Conservation (phyloP, 2,113 vertebrate genomes). For the Agapornis roseicollis region DNA sequence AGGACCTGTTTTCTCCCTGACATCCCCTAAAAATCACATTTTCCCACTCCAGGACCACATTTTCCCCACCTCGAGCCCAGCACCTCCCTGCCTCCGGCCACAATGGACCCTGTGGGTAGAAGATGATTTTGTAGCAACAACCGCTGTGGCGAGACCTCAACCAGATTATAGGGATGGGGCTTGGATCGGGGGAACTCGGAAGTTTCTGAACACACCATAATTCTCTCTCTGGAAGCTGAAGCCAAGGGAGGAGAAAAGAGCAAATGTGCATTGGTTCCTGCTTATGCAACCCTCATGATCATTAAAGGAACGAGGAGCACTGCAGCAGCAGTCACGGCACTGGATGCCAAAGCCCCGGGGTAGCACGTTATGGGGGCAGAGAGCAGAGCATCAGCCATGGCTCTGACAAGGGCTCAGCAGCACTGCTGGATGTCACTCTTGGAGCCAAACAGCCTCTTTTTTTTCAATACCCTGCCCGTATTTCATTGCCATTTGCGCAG, state of each 20-base stretch:
- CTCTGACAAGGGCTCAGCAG: background rate
- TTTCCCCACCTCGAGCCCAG: background rate
- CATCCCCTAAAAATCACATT: background rate
- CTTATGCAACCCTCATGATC: conserved; percentile 7
- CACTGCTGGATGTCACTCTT: background rate
- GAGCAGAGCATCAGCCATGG: background rate
- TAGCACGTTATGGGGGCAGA: background rate
- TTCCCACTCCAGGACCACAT: background rate
- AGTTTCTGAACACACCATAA: background rate
- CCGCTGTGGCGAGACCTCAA: fast-evolving
- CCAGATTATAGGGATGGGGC: background rate
- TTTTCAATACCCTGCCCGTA: background rate
- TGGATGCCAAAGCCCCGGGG: background rate
- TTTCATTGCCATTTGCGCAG: background rate
- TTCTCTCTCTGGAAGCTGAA: background rate
- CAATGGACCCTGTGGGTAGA: background rate
- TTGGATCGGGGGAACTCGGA: background rate
- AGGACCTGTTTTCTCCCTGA: background rate
- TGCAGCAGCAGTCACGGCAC: background rate
- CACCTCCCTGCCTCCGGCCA: background rate
- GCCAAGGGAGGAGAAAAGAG: background rate
- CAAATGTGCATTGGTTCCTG: background rate
- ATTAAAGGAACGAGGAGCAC: background rate
- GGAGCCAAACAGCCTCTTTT: background rate
- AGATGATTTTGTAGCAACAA: background rate